phyloP scores from a whole-genome alignment of 2,113 vertebrate genomes.

The Anoplopoma fimbria region DNA sequence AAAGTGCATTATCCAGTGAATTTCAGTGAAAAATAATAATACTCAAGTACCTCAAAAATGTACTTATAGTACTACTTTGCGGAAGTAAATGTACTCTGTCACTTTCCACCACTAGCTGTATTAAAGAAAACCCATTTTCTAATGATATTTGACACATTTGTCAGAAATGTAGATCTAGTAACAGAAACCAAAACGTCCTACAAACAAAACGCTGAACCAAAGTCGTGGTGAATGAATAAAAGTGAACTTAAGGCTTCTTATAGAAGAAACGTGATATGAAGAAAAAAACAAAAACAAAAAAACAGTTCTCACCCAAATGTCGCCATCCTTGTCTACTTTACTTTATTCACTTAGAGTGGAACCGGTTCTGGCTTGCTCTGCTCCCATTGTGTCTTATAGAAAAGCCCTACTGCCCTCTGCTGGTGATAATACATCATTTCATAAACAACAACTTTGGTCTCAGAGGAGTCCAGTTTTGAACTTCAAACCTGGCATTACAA shows the following conservation, averaged over 20 bases:
- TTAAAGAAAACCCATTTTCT: background rate
- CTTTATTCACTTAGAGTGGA: background rate
- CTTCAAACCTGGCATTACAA: background rate
- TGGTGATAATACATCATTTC: background rate
- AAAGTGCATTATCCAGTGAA: background rate
- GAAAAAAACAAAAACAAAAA: background rate
- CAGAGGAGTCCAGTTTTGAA: background rate
- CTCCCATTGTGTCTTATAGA: background rate
- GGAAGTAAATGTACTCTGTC: background rate
- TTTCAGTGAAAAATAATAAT: background rate
- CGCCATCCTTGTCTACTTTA: constrained; percentile 4
- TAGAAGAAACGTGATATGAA: background rate
- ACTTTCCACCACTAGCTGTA: background rate
- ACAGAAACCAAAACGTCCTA: background rate
- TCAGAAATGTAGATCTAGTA: background rate
- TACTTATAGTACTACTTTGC: background rate
- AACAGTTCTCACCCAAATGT: background rate
- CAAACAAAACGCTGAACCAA: background rate
- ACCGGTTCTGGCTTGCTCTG: constrained; percentile 59
- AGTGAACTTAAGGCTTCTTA: background rate
- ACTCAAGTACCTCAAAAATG: background rate
- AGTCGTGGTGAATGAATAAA: background rate
- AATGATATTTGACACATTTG: background rate
- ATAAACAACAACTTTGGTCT: background rate
- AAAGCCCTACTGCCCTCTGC: constrained; percentile 40